Percentiles rank a stretch among this genome's conserved stretches.
Conservation (phyloP, 2,888 invertebrate genomes). For the Calephelis perditalis region DNA sequence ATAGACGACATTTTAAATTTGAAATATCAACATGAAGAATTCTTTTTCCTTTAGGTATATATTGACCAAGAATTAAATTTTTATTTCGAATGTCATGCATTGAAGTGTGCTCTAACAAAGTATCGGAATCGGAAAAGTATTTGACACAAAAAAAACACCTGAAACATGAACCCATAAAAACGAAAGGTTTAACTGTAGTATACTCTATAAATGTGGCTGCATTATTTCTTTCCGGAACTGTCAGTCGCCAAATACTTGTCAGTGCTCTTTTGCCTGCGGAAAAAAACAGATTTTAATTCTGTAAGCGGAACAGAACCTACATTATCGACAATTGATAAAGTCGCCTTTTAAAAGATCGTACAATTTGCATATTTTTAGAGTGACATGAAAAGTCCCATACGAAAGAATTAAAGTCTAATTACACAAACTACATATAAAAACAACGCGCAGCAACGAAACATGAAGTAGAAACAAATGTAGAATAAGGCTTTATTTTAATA, state of each 20-base stretch:
- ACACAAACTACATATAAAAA: no score
- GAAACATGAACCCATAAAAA: slow-evolving; percentile 49
- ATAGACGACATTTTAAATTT: slow-evolving; percentile 51
- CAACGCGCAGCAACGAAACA: no score
- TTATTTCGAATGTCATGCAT: slow-evolving; percentile 35
- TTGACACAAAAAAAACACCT: slow-evolving; percentile 52
- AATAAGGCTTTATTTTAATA: no score
- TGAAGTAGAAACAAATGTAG: no score
- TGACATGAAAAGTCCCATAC: no score
- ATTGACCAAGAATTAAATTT: slow-evolving; percentile 38
- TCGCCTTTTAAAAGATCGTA: no score
- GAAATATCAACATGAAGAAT: slow-evolving; percentile 42
- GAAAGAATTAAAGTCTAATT: no score
- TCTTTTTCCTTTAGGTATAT: slow-evolving; percentile 39
- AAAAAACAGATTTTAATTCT: neutral
- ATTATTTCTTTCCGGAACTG: slow-evolving; percentile 48
- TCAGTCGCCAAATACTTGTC: slow-evolving; percentile 55
- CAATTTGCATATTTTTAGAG: no score
- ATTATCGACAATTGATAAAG: no score
- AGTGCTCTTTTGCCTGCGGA: neutral
- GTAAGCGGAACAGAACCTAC: no score
- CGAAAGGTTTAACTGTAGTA: slow-evolving; percentile 51
- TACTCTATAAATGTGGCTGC: slow-evolving; percentile 45
- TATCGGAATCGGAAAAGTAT: slow-evolving; percentile 39
- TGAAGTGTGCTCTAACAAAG: slow-evolving; percentile 41